Evolutionary conservation across 2,797 vertebrate genomes (phyloP).

Genomic region (Protosalanx chinensis): DNA sequence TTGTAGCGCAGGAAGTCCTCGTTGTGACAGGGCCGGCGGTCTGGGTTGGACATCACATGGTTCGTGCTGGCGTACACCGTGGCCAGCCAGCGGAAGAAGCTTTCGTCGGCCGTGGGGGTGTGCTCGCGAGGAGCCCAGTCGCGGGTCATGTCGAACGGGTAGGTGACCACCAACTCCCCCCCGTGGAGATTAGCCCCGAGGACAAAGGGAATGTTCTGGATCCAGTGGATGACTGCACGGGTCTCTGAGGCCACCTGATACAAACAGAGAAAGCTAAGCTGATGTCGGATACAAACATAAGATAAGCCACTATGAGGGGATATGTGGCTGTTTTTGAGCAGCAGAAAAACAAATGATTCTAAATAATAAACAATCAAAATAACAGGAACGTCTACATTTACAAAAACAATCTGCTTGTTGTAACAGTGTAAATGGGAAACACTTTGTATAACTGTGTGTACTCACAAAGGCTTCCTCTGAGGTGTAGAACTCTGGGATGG

Average conservation of each 20-base stretch:
- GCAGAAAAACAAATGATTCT: too few species aligned
- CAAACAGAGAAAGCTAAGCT: not conserved
- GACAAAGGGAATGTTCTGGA: slow-evolving; percentile 93
- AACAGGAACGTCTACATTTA: too few species aligned
- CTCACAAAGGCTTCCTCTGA: slow-evolving; percentile 78
- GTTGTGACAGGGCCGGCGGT: slow-evolving; percentile 85
- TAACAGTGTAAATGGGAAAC: too few species aligned
- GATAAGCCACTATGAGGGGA: not conserved
- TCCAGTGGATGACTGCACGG: slow-evolving; percentile 90
- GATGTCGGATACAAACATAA: too few species aligned
- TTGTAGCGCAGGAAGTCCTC: slow-evolving; percentile 82
- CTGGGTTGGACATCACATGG: slow-evolving; percentile 79
- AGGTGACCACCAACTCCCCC: slow-evolving; percentile 89
- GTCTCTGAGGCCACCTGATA: slow-evolving; percentile 89
- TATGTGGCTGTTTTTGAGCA: too few species aligned
- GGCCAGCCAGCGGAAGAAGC: slow-evolving; percentile 93
- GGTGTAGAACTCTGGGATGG: slow-evolving; percentile 90
- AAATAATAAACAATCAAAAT: too few species aligned
- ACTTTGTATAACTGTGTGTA: not conserved
- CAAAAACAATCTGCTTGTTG: too few species aligned
- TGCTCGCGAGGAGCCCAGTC: slow-evolving; percentile 84
- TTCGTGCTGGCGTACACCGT: slow-evolving; percentile 86
- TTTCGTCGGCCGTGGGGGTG: slow-evolving; percentile 85
- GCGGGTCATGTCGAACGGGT: slow-evolving; percentile 90
- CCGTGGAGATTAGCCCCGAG: slow-evolving; percentile 93